Conservation (phyloP, 2,888 invertebrate genomes). For the Scaptomyza flava region DNA sequence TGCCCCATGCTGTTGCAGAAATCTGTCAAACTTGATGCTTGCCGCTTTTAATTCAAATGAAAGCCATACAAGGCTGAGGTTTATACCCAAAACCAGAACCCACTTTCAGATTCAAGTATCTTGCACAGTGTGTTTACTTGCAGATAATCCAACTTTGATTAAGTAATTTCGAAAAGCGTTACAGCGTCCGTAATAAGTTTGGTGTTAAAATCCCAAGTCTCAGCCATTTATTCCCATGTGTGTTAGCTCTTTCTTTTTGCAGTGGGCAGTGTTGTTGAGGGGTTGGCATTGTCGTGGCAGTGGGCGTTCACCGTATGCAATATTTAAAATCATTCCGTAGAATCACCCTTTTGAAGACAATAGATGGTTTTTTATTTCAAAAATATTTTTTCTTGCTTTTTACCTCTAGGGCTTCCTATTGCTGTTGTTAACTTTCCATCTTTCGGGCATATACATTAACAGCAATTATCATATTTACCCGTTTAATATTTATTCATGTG, state of each 20-base stretch:
- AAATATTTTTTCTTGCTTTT: background rate
- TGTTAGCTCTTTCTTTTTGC: slow-evolving; percentile 9
- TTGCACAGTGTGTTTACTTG: slow-evolving; percentile 49
- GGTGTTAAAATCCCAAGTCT: slow-evolving; percentile 81
- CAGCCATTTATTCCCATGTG: slow-evolving; percentile 70
- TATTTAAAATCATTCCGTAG: slow-evolving; percentile 23
- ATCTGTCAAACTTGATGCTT: slow-evolving; percentile 69
- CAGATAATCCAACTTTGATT: slow-evolving; percentile 83
- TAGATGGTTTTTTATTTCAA: slow-evolving; percentile 2
- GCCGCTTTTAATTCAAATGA: slow-evolving; percentile 76
- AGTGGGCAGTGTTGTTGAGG: background rate
- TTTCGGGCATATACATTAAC: slow-evolving; percentile 25
- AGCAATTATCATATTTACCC: slow-evolving; percentile 55
- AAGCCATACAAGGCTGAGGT: slow-evolving; percentile 58
- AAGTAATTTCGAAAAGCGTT: slow-evolving; percentile 76
- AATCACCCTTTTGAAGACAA: slow-evolving; percentile 57
- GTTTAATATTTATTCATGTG: slow-evolving; percentile 37
- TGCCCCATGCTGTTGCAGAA: slow-evolving; percentile 69
- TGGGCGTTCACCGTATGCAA: slow-evolving; percentile 34
- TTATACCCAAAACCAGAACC: slow-evolving; percentile 18
- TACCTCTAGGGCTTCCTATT: slow-evolving; percentile 36
- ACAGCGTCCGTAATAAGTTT: slow-evolving; percentile 62
- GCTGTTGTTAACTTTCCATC: slow-evolving; percentile 35
- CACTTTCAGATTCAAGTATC: slow-evolving; percentile 20
- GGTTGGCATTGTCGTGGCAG: slow-evolving; percentile 3